These are phyloP conservation scores for Etheostoma perlongum DNA, from an alignment of 2,797 vertebrate species.

Conservation along the genomic window DNA sequence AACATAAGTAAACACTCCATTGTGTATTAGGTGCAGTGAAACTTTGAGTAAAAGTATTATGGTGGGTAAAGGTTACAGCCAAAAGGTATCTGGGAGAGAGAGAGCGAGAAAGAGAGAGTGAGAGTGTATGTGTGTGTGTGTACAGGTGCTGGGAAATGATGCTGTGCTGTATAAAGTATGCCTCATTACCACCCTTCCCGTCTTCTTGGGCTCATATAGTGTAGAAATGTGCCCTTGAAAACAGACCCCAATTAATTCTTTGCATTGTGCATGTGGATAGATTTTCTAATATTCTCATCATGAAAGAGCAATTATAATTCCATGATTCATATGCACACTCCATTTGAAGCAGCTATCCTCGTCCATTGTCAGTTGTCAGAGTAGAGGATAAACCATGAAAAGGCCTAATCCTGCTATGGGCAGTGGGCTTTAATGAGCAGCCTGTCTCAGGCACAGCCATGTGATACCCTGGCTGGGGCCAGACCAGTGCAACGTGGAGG, in stretches of 20 bases:
- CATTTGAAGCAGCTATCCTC: conserved; percentile 79
- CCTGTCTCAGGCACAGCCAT: conserved; percentile 80
- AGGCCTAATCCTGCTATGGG: conserved; percentile 83
- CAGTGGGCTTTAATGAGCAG: conserved; percentile 85
- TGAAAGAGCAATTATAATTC: conserved; percentile 85
- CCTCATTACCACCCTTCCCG: conserved; percentile 74
- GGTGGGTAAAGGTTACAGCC: conserved; percentile 72
- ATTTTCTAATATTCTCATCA: conserved; percentile 84
- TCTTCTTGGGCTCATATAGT: conserved; percentile 71
- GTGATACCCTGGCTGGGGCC: conserved; percentile 81
- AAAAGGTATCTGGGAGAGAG: conserved; percentile 36
- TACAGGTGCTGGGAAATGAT: conserved; percentile 61
- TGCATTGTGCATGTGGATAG: conserved; percentile 78
- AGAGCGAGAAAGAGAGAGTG: conserved; percentile 10
- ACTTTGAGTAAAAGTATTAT: conserved; percentile 77
- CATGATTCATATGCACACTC: conserved; percentile 81
- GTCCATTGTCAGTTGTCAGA: conserved; percentile 83
- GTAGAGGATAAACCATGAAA: conserved; percentile 83
- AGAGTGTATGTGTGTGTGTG: conserved; percentile 57
- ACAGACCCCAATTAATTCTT: conserved; percentile 82
- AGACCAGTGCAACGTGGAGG: conserved; percentile 75
- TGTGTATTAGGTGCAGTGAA: conserved; percentile 79
- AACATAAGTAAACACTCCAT: conserved; percentile 74
- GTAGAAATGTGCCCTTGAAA: conserved; percentile 81
- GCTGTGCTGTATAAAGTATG: conserved; percentile 59